Conservation (phyloP, 2,113 vertebrate genomes). For the Lasiurus borealis region DNA sequence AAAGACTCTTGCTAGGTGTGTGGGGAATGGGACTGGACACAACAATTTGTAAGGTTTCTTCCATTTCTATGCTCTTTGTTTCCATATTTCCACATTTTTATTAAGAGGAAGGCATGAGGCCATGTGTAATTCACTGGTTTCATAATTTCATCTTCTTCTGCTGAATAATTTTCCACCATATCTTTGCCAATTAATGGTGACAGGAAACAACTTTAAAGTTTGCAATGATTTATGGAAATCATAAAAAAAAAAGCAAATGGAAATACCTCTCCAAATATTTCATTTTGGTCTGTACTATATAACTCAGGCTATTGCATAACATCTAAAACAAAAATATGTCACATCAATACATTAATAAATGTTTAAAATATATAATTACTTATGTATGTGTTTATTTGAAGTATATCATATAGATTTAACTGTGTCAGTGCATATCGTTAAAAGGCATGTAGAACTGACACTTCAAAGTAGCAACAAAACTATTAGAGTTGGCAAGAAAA, state of each 20-base stretch:
- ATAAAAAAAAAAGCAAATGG: slow-evolving; percentile 80
- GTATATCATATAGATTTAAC: slow-evolving; percentile 34
- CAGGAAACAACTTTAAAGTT: slow-evolving; percentile 59
- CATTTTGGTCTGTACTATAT: slow-evolving; percentile 73
- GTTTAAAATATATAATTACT: slow-evolving; percentile 65
- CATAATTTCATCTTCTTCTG: background rate
- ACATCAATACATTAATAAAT: slow-evolving; percentile 70
- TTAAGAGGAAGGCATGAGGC: background rate
- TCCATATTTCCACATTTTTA: background rate
- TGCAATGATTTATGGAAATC: slow-evolving; percentile 78
- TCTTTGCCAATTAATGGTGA: slow-evolving; percentile 49
- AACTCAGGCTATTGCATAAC: slow-evolving; percentile 76
- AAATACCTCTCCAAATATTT: slow-evolving; percentile 80
- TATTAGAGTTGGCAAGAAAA: background rate
- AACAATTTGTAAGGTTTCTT: background rate
- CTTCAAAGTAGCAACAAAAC: slow-evolving; percentile 52
- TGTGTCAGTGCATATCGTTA: background rate
- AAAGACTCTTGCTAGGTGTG: background rate
- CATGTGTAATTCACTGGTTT: background rate
- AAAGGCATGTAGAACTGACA: slow-evolving; percentile 1
- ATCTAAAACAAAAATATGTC: slow-evolving; percentile 71
- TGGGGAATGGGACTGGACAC: background rate
- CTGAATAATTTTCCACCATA: slow-evolving; percentile 1
- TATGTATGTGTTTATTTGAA: slow-evolving; percentile 49
- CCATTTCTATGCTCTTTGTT: background rate